Evolutionary conservation across 2,888 invertebrate genomes (phyloP), one percentile per base, ranked within the genome.

Genomic region (Cryptus viduatorius): DNA sequence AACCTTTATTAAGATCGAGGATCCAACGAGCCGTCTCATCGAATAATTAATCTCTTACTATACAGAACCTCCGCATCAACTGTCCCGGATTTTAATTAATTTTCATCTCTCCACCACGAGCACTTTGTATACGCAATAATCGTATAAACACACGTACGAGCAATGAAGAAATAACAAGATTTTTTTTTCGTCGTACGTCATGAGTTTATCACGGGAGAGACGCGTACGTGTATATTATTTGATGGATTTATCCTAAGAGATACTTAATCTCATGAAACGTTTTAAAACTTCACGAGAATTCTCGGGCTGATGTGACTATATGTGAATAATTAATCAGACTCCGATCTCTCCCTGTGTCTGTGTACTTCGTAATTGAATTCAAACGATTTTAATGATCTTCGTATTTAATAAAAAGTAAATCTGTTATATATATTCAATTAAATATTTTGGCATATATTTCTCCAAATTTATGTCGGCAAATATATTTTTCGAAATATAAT

Each of bases 1-100:
- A 69, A 73, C 64, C 67, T 81, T 64, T 81, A 81, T 84, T 81
- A 84, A 81, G 81, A 84, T 84, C 84, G 73, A 73, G 64, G 69
- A 56, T 78, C 73, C 84, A 78, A 65, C 77, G 80, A 84, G 78
- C 78, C 84, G 84, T 81, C 73, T 75, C 84, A 72, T 84, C 77
- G 84, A 81, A 84, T 81, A 84, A 81, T 84, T 81, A 81, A 84
- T 84, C 80, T 76, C 59, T 56, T 46, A 53, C 24, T 24, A 24
- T 24, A 24, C 24, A 24, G 37, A 24, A 48, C 31, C 16, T 42
- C 77, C 77, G 37, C 73, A 79, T 76, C 79, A 71, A 37, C 67
- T 76, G 80, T 81, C 64, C 7, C 69, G 64, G 48, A 73, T 78
- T 81, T 79, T 53, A 69, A 81, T 81, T 61, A 69, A 84, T 78